These are phyloP conservation scores for Pharmacophagus antenor DNA, from an alignment of 2,888 invertebrate species.

Conservation along the genomic window DNA sequence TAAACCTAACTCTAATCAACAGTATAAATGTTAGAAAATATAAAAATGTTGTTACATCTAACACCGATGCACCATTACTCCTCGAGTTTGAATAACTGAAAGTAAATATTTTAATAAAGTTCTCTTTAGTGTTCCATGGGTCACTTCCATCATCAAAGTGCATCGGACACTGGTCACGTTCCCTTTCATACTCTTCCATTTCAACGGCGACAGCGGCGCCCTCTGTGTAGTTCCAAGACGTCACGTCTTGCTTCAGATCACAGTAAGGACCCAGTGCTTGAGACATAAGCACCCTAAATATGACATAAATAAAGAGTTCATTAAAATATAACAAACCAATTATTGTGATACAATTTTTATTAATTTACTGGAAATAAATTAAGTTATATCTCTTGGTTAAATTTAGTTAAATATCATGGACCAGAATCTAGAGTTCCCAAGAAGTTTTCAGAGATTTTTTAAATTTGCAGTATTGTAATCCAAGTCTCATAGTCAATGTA, in stretches of 20 bases:
- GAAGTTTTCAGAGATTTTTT: too few species aligned
- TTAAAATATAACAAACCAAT: background rate
- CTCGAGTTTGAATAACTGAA: constrained; percentile 67
- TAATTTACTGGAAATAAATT: too few species aligned
- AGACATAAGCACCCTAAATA: constrained; percentile 82
- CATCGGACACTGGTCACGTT: constrained; percentile 98
- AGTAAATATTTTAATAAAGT: constrained; percentile 85
- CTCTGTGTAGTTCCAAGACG: constrained; percentile 92
- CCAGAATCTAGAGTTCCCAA: too few species aligned
- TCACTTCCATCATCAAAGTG: constrained; percentile 96
- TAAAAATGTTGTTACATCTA: constrained; percentile 43
- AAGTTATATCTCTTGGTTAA: too few species aligned
- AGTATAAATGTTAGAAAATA: constrained; percentile 38
- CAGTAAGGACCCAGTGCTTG: constrained; percentile 95
- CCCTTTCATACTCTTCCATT: constrained; percentile 95
- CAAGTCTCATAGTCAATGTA: too few species aligned
- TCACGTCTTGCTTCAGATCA: constrained; percentile 93
- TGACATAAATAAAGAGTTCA: background rate
- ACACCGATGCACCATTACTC: constrained; percentile 44
- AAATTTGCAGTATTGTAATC: too few species aligned
- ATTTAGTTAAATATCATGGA: too few species aligned
- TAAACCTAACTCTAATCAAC: background rate
- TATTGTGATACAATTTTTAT: too few species aligned
- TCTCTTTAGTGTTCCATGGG: constrained; percentile 89
- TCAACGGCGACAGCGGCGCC: constrained; percentile 96